These are phyloP conservation scores for Rhamnusium bicolor DNA, from an alignment of 2,888 invertebrate genomes.

Conservation along the genomic window DNA sequence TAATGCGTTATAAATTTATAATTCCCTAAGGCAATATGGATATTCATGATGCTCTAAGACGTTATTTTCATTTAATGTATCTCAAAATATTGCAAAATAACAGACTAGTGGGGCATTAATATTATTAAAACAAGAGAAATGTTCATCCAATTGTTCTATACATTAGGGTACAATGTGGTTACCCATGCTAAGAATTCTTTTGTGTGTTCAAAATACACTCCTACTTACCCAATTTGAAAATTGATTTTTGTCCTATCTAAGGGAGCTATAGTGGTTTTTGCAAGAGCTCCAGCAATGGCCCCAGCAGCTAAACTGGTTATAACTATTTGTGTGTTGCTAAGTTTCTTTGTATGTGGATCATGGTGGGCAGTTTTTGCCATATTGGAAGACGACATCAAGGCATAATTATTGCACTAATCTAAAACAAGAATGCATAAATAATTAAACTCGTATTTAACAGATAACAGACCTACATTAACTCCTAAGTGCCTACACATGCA, in stretches of 20 bases:
- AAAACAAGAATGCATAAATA: background rate
- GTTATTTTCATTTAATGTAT: too few species aligned
- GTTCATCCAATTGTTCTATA: too few species aligned
- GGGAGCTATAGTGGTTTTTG: conserved; percentile 97
- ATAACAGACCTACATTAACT: background rate
- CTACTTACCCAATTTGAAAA: conserved; percentile 89
- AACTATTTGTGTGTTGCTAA: conserved; percentile 77
- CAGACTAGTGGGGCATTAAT: too few species aligned
- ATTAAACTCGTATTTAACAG: background rate
- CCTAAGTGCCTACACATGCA: background rate
- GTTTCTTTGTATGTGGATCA: conserved; percentile 53
- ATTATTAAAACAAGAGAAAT: too few species aligned
- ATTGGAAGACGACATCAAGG: conserved; percentile 54
- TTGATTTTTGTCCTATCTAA: conserved; percentile 98
- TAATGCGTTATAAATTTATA: too few species aligned
- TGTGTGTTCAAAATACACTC: too few species aligned
- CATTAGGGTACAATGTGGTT: too few species aligned
- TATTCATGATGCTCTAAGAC: too few species aligned
- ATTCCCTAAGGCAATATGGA: too few species aligned
- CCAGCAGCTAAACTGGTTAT: conserved; percentile 91
- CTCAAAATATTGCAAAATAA: too few species aligned
- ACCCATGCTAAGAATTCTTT: too few species aligned
- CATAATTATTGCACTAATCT: conserved; percentile 44
- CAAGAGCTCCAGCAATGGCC: conserved; percentile 93
- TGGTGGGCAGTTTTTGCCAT: conserved; percentile 57